Evolutionary conservation across 2,113 vertebrate species (phyloP).

Genomic region (Rafetus swinhoei): DNA sequence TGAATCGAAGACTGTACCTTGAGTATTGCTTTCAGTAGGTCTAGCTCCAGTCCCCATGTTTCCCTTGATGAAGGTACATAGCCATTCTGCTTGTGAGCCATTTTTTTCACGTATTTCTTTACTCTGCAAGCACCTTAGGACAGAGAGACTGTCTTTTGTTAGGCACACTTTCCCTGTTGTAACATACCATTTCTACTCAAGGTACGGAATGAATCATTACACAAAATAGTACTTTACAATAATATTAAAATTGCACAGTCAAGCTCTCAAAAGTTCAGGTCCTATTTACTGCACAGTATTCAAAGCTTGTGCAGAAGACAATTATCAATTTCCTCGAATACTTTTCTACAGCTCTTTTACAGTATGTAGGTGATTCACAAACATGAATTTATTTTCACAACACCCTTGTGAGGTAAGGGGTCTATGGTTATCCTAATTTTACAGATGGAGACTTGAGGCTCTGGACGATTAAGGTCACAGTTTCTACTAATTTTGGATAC

Average conservation of each 20-base stretch:
- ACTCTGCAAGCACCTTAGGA: background rate
- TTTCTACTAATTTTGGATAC: background rate
- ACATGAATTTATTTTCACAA: slow-evolving; percentile 13
- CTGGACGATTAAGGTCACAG: slow-evolving; percentile 63
- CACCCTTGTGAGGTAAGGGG: slow-evolving; percentile 3
- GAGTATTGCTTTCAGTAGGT: background rate
- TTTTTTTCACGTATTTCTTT: background rate
- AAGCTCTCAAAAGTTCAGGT: background rate
- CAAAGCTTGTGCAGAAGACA: slow-evolving; percentile 31
- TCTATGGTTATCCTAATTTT: slow-evolving; percentile 55
- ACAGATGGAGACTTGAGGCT: slow-evolving; percentile 67
- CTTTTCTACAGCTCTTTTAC: slow-evolving; percentile 48
- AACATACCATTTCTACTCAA: background rate
- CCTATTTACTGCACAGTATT: background rate
- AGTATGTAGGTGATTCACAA: slow-evolving; percentile 22
- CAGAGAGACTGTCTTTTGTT: background rate
- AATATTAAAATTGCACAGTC: background rate
- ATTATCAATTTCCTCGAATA: background rate
- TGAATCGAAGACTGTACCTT: background rate
- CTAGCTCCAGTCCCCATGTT: background rate
- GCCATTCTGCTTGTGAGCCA: background rate
- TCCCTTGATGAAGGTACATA: background rate
- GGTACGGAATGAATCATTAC: background rate
- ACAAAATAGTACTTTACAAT: background rate
- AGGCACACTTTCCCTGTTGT: background rate